Evolutionary conservation across 2,888 invertebrate species (phyloP).

Genomic region (Pyrochroa serraticornis): DNA sequence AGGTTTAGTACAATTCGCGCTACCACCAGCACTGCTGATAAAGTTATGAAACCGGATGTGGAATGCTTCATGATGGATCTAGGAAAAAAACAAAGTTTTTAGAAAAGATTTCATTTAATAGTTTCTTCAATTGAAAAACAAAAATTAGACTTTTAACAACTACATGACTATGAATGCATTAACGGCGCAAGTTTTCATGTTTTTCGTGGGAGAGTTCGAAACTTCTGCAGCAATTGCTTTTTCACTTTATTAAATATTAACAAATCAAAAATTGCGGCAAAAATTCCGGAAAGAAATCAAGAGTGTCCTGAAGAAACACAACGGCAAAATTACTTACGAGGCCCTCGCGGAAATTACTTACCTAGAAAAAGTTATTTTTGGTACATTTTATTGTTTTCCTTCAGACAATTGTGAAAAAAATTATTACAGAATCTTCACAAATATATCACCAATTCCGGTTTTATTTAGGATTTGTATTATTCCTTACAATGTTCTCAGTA

Average conservation of each 20-base stretch:
- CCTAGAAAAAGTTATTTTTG: constrained; percentile 55
- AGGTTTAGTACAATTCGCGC: constrained; percentile 12
- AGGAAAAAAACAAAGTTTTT: constrained; percentile 55
- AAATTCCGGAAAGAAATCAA: constrained; percentile 55
- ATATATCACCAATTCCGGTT: constrained; percentile 46
- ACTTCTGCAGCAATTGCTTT: constrained; percentile 58
- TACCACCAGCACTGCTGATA: constrained; percentile 33
- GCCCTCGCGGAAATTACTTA: constrained; percentile 57
- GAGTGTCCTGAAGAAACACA: constrained; percentile 40
- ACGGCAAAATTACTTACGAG: constrained; percentile 54
- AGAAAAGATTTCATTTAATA: constrained; percentile 64
- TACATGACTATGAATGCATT: constrained; percentile 40
- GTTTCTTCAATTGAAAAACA: constrained; percentile 59
- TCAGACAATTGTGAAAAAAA: background rate
- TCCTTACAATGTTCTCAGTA: constrained; percentile 38
- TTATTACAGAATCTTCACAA: constrained; percentile 49
- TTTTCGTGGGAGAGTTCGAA: constrained; percentile 60
- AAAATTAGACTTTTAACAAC: constrained; percentile 34
- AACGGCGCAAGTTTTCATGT: constrained; percentile 55
- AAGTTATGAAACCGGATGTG: constrained; percentile 37
- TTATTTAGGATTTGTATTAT: constrained; percentile 40
- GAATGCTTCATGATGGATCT: constrained; percentile 57
- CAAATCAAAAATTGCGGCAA: constrained; percentile 55
- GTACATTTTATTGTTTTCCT: constrained; percentile 31
- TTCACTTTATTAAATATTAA: constrained; percentile 54